Percentiles rank a stretch among this genome's conserved stretches.
Conservation (phyloP, 37 sponge, comb jelly and placozoan species). For the Dysidea cf. avara region DNA sequence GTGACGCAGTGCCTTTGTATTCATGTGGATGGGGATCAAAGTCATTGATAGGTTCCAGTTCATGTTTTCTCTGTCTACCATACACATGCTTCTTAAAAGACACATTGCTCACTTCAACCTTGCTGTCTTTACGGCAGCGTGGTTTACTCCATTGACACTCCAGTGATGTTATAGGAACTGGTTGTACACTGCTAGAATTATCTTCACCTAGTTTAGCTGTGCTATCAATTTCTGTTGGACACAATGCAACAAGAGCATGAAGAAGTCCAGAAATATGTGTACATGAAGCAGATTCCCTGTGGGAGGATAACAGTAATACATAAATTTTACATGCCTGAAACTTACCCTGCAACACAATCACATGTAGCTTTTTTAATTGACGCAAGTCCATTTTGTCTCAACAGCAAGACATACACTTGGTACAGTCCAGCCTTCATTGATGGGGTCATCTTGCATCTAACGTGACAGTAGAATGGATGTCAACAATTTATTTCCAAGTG, state of each 20-base stretch:
- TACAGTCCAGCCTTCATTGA: slow-evolving; percentile 47
- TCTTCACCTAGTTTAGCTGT: neutral
- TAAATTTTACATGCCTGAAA: too few relatives aligned
- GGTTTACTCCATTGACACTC: slow-evolving; percentile 34
- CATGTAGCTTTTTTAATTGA: slow-evolving; percentile 44
- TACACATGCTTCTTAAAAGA: slow-evolving; percentile 23
- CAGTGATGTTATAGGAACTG: slow-evolving; percentile 22
- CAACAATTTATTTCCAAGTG: slow-evolving; percentile 15
- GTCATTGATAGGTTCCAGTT: slow-evolving; percentile 1
- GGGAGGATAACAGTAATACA: neutral
- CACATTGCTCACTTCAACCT: slow-evolving; percentile 5
- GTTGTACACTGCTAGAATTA: neutral
- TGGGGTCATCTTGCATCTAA: slow-evolving; percentile 38
- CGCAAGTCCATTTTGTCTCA: slow-evolving; percentile 13
- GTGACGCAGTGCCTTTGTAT: neutral
- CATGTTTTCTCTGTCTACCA: slow-evolving; percentile 17
- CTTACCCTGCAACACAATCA: slow-evolving; percentile 53
- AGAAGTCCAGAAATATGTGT: slow-evolving; percentile 31
- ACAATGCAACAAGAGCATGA: slow-evolving; percentile 19
- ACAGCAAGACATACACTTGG: slow-evolving; percentile 27
- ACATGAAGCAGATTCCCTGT: slow-evolving; percentile 20
- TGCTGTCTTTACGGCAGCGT: slow-evolving; percentile 18
- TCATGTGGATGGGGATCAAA: slow-evolving; percentile 28
- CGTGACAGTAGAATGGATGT: slow-evolving; percentile 53
- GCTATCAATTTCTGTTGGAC: neutral